Evolutionary conservation across 2,113 vertebrate species (phyloP).

Genomic region (Tursiops truncatus): DNA sequence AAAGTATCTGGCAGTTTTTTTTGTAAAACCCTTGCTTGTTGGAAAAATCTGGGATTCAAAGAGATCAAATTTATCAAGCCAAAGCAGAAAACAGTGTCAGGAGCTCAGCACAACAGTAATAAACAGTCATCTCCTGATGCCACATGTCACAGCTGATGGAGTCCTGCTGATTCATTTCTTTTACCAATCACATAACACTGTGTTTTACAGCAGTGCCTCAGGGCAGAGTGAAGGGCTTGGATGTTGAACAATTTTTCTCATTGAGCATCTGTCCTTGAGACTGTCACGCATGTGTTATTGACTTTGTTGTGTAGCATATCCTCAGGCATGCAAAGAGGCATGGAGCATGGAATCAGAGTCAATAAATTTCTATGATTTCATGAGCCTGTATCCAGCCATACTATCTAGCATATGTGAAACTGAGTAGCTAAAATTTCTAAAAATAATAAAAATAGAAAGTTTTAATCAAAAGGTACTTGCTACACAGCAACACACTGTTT

Average conservation of each 20-base stretch:
- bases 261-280: background rate
- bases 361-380: background rate
- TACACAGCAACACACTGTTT: background rate
- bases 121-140: background rate
- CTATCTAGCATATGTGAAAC: background rate
- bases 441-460: background rate
- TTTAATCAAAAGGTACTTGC: background rate
- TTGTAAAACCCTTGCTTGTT: background rate
- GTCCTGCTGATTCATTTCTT: background rate
- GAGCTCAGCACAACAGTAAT: background rate
- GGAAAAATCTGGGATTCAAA: background rate
- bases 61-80: slow-evolving; percentile 6
- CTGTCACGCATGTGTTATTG: background rate
- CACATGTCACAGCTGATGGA: background rate
- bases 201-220: background rate
- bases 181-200: background rate
- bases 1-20: background rate
- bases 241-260: background rate
- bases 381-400: background rate
- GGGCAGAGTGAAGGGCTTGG: background rate
- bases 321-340: background rate
- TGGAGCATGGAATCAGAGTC: background rate
- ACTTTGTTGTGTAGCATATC: background rate
- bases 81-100: background rate
- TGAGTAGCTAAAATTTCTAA: background rate